Base-by-base conservation (phyloP, 2,888 invertebrate species). In the Tromatobia lineatoria region DNA sequence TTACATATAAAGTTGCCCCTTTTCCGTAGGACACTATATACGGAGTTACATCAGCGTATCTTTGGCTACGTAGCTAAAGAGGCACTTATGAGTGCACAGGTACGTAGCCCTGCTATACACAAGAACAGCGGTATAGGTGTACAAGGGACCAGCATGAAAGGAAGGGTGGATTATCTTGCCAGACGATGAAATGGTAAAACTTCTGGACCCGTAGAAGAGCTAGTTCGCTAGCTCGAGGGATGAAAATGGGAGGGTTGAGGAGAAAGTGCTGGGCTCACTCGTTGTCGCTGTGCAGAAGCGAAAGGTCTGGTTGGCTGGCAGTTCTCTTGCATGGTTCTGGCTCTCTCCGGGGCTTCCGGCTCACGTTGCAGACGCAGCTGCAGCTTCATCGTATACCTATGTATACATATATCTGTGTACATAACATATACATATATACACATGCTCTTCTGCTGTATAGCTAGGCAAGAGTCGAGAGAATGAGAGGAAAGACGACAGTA, bases 161-260 rank as follows among this genome's bases (percentile, higher is more conserved):
- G 57, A 59, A 71, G 66, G 87, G 82, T 87, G 89, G 89, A 91
- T 92, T 92, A 91, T 91, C 90, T 89, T 79, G 81, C 87, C 90
- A 92, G 92, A 91, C 91, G 90, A 86, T 80, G 89, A 89, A 92
- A 92, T 89, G 90, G 90, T 88, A 88, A 92, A 91, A 92, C 89
- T 92, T 90, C 87, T 86, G 87, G 79, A 85, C 87, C 86, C 71
- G 75, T 42, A 79, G 82, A 76, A 79, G 64, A 70, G 75, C 45
- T 6, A 25, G 42, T 70, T 69, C 76, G 80, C 80, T 59, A 47
- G 85, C 52, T 47, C 73, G 80, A 80, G 86, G 80, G 87, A 81
- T 81, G 85, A 64, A 85, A 83, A 57, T 75, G 67, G 82, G 83
- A 83, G 85, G 84, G 84, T 82, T 87, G 77, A 73, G 87, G 85